phyloP scores from a whole-genome alignment of 2,888 invertebrate species.

The Acholoe squamosa region DNA sequence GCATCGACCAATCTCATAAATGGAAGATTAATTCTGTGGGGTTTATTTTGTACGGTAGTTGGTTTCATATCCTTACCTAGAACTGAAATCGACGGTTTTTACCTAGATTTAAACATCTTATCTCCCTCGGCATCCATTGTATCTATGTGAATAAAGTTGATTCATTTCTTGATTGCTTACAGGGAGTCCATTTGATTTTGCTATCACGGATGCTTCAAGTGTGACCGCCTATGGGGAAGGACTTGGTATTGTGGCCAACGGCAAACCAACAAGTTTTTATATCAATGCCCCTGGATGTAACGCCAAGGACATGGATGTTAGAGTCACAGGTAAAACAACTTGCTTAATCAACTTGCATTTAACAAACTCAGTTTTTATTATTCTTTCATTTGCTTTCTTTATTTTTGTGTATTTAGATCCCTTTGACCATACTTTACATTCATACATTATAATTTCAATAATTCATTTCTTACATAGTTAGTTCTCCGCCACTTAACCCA shows the following conservation, averaged over 20 bases:
- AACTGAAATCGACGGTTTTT: too few relatives aligned
- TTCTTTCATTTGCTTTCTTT: not conserved
- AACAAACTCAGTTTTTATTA: not conserved
- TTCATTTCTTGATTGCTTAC: conserved; percentile 79
- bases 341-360: not conserved
- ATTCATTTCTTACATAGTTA: too few relatives aligned
- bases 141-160: too few relatives aligned
- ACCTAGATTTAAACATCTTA: too few relatives aligned
- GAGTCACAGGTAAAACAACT: conserved; percentile 85
- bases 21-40: too few relatives aligned
- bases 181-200: conserved; percentile 80
- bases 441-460: too few relatives aligned
- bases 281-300: conserved; percentile 90
- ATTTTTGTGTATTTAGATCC: not conserved
- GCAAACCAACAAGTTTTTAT: conserved; percentile 92
- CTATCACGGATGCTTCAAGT: conserved; percentile 84
- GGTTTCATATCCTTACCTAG: too few relatives aligned
- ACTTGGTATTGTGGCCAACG: conserved; percentile 93
- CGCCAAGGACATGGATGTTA: conserved; percentile 80
- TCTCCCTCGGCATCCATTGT: too few relatives aligned
- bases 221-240: conserved; percentile 93
- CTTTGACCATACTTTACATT: too few relatives aligned
- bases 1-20: too few relatives aligned
- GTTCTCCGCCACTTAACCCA: too few relatives aligned
- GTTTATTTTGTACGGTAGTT: too few relatives aligned